These are phyloP conservation scores for Acanthiza pusilla DNA, from an alignment of 2,797 vertebrate genomes.

Conservation along the genomic window DNA sequence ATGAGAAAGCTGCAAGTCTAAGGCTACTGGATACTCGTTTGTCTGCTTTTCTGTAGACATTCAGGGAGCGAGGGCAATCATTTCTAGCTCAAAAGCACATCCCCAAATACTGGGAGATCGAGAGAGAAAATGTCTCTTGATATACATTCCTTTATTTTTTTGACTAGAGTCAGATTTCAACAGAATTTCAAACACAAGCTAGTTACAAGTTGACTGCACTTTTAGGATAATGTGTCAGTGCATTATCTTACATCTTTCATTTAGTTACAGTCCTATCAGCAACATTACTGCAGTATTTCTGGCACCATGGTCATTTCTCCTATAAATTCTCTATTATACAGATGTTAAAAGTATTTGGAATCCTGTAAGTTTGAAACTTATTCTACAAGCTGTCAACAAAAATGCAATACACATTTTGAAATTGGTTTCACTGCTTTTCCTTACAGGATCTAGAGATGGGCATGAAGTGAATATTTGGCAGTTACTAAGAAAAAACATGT, in stretches of 20 bases:
- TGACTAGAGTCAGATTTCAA: conserved; percentile 20
- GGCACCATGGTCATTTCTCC: neutral
- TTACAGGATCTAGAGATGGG: neutral
- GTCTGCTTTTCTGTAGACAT: neutral
- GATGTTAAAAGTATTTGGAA: conserved; percentile 33
- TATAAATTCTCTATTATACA: conserved; percentile 12
- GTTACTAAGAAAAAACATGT: neutral
- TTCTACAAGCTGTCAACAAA: conserved; percentile 10
- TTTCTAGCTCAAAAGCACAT: conserved; percentile 21
- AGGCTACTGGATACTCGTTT: conserved; percentile 14
- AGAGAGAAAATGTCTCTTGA: neutral
- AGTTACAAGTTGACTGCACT: neutral
- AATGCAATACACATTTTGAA: conserved; percentile 28
- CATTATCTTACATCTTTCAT: neutral
- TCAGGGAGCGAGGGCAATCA: neutral
- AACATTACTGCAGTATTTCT: neutral
- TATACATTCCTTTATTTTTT: neutral
- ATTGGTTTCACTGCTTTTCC: neutral
- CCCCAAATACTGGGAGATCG: neutral
- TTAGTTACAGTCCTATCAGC: neutral
- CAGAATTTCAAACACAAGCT: conserved; percentile 14
- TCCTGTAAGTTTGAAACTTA: conserved; percentile 22
- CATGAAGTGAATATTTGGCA: neutral
- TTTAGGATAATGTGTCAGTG: neutral
- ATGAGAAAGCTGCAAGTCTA: conserved; percentile 6